Evolutionary conservation across 2,888 invertebrate species (phyloP), one percentile per base, ranked within the genome.

Genomic region (Drosophila ustulata): DNA sequence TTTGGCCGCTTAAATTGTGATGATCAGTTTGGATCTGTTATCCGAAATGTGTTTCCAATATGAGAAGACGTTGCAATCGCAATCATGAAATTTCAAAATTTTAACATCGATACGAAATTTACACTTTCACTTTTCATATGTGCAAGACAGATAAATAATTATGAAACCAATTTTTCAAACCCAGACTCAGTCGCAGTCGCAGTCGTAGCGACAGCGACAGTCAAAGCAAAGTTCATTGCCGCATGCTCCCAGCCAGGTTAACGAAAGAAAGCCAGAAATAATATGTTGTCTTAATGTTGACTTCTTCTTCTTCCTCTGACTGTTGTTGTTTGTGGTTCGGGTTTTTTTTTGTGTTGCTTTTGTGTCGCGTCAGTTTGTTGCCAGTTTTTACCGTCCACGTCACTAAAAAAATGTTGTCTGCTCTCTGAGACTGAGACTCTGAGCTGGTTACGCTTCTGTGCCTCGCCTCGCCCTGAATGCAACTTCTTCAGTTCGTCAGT

Each of bases 391-490:
- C 65, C 61, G 86, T 85, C 89, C 85, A 88, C 85, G 88, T 85
- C 85, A 88, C 84, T 75, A 82, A 78, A 75, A 74, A 79, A 68
- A 65, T 8, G 13, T 13, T 46, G 65, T 79, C 66, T 63, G 63
- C 69, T 18, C 18, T 65, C 43, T 41, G 49, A 59, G 69, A 72
- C 64, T 66, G 71, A 71, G 45, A 45, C 45, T 83, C 57, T 18
- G 69, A 58, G 49, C 68, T 80, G 75, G 88, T 77, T 88, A 88
- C 86, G 88, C 80, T 83, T 76, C 70, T 69, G 57, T 71, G 81
- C 51, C 49, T 30, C 18, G 51, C 41, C 58, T 57, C 64, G 50
- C 50, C 51, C 66, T 51, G 53, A 66, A 63, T 73, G 73, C 78
- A 72, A 77, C 64, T 67, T 63, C 72, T 75, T 56, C 57, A 18